Conservation (phyloP, 2,113 vertebrate genomes). For the Chelonoidis abingdonii region DNA sequence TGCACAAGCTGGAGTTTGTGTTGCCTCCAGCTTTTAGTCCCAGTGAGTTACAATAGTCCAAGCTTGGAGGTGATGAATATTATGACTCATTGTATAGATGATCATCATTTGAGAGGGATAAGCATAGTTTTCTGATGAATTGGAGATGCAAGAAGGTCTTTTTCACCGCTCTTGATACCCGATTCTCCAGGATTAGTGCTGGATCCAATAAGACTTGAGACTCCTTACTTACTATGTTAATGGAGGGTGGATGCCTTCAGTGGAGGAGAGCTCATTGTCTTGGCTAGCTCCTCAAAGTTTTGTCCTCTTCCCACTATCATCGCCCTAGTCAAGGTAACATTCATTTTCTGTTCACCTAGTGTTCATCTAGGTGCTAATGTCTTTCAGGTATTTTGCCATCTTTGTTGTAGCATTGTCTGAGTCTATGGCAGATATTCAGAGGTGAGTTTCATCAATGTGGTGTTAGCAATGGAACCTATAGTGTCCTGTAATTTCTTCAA, state of each 20-base stretch:
- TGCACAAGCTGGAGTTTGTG: background rate
- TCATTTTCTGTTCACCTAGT: background rate
- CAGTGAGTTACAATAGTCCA: background rate
- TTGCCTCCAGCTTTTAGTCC: background rate
- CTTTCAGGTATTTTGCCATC: background rate
- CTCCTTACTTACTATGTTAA: background rate
- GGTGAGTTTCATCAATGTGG: background rate
- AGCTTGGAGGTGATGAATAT: background rate
- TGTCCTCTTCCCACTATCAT: background rate
- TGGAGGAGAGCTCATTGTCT: background rate
- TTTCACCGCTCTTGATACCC: background rate
- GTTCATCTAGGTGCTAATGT: background rate
- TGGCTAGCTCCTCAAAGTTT: background rate
- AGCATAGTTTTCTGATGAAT: background rate
- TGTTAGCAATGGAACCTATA: background rate
- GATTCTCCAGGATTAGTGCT: background rate
- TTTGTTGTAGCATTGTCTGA: background rate
- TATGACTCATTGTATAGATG: fast-evolving
- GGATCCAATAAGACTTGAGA: background rate
- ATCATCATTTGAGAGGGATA: background rate
- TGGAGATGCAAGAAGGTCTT: background rate
- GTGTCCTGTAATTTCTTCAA: background rate
- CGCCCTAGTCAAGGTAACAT: fast-evolving
- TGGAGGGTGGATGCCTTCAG: background rate
- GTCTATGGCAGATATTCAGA: background rate